A percentile compares a stretch with the other conserved stretches of the same genome.
phyloP scores from a whole-genome alignment of 2,888 invertebrate species.

The Drymonia ruficornis region DNA sequence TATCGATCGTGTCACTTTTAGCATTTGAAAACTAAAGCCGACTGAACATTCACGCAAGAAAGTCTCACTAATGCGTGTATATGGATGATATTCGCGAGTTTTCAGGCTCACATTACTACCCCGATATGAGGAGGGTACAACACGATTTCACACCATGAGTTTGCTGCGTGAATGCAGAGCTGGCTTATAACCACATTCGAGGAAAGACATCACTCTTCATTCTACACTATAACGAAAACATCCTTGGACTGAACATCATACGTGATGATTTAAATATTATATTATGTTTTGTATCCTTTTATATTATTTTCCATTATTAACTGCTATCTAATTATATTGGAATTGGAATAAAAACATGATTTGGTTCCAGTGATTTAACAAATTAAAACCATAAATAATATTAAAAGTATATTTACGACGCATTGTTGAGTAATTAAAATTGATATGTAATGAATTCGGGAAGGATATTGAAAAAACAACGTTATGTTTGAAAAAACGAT shows the following conservation, averaged over 20 bases:
- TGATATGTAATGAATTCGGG: too few species aligned
- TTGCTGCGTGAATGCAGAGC: not conserved
- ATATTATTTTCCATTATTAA: slow-evolving; percentile 6
- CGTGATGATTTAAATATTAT: slow-evolving; percentile 10
- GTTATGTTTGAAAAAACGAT: too few species aligned
- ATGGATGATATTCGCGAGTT: too few species aligned
- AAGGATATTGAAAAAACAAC: too few species aligned
- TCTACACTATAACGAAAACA: slow-evolving; percentile 12
- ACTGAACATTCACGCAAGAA: not conserved
- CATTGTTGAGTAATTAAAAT: too few species aligned
- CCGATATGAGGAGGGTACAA: too few species aligned
- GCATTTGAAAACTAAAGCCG: not conserved
- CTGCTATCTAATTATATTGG: slow-evolving; percentile 10
- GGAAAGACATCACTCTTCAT: not conserved
- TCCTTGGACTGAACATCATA: slow-evolving; percentile 25
- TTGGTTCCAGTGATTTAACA: slow-evolving; percentile 24
- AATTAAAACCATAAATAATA: too few species aligned
- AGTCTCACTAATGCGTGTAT: too few species aligned
- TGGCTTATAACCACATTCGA: too few species aligned
- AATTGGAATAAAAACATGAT: not conserved
- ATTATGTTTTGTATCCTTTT: slow-evolving; percentile 8
- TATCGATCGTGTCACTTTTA: not conserved
- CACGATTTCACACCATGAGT: too few species aligned
- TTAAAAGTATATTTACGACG: too few species aligned
- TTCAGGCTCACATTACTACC: too few species aligned